Base-by-base conservation (phyloP, 2,113 vertebrate species). In the Oryzias celebensis region DNA sequence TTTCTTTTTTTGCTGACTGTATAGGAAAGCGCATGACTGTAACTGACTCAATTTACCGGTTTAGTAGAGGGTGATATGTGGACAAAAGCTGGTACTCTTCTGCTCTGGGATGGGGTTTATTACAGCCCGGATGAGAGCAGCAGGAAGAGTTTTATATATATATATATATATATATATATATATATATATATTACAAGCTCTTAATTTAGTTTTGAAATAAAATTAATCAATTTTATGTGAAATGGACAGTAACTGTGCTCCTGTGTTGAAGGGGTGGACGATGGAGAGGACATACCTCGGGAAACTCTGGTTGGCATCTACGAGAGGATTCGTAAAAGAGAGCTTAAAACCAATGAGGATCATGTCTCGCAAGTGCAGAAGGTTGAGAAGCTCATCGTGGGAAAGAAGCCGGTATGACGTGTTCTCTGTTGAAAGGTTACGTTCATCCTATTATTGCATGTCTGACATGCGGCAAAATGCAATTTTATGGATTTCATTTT, bases 301-400 rank as follows among this genome's bases (percentile, higher is more conserved):
- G 96, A 98, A 72, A 97, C 92, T 84, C 93, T 99, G 44, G 91
- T 96, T 0, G 97, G 97, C 3, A 99, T 98, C 85, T 99, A 98
- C 0, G 96, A 98, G 78, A 93, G 96, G 62, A 99, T 99, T 85
- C 96, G 94, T n/a, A 96, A 97, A 78, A 93, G 96, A 23, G 97
- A 99, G 77, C 93, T 99, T 50, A 98, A 97, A 80, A 99, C 96
- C 16, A 98, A 95, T 0, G 96, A 98, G 75, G 97, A 99, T 87
- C 97, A 99, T 0, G 96, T 99, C 45, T 97, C 97, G 1, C 97
- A 99, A 76, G 97, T 99, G 75, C 96, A 98, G 90, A 98, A 98
- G 88, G 96, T 99, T 59, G 97, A 99, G 84, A 97, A 98, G 73
- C 95, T 98, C 82, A 99, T 98, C 2, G 96, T 99, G 54, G 96